Base-by-base conservation (phyloP, 2,113 vertebrate species). In the Cynocephalus volans region DNA sequence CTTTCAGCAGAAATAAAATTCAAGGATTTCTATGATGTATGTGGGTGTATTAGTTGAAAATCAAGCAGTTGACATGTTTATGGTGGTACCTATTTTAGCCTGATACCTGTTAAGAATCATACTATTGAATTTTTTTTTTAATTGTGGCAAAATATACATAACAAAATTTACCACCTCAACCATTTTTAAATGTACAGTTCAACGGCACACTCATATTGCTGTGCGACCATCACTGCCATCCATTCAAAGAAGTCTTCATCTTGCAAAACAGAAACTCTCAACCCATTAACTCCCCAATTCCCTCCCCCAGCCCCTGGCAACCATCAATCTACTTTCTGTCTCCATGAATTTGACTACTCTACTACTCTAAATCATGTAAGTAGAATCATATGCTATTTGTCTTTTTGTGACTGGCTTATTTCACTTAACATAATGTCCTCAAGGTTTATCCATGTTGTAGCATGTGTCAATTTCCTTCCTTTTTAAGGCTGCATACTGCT, bases 1-100 rank as follows among this genome's bases (percentile, higher is more conserved):
- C 80, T 90, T 90, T 65, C 50, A 84, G 58, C 7, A 90, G 60
- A 28, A 95, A 65, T 88, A 76, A 97, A 93, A 70, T 65, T 11
- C 72, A 52, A 67, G 56, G 28, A 17, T 58, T 77, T 89, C 58
- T 89, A 33, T 31, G 48, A 56, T 70, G 1, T 45, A 10, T 12
- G 41, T 67, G 12, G 88, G 56, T 6, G 21, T 24, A 6, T 24
- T 24, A 84, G 33, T 1, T 90, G 52, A 50, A 45, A 87, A 87
- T 69, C 50, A 79, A 88, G 33, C 6, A 76, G 45, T 2, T 77
- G 83, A 89, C 70, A 85, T 36, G 62, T 19, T 84, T 12, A 60
- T 12, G 33, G 50, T 60, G 13, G 26, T 67, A 64, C 41, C 77
- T 90, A 21, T 54, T 89, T 54, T 73, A 95, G 36, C 23, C n/a